Percentiles rank a stretch among this genome's conserved stretches.
Evolutionary conservation across 2,113 vertebrate genomes (phyloP).

Genomic region (Microcebus jonahi): DNA sequence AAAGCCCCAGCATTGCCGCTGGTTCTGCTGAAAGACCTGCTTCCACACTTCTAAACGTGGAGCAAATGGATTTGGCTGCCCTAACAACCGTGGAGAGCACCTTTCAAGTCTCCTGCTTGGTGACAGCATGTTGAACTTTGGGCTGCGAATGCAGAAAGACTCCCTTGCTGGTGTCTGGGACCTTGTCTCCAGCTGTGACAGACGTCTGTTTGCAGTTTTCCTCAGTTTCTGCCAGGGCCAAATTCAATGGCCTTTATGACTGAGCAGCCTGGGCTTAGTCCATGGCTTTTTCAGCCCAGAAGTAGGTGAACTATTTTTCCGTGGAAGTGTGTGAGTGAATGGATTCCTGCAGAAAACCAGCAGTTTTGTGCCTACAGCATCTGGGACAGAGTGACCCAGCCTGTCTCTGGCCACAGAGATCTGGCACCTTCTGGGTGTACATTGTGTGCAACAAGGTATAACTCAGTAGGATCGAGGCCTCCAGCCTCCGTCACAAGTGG

Average conservation of each 20-base stretch:
- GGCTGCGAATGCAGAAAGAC: background rate
- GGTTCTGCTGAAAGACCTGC: background rate
- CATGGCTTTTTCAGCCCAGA: background rate
- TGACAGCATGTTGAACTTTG: background rate
- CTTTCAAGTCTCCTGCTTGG: background rate
- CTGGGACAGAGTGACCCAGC: background rate
- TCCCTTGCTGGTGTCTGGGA: background rate
- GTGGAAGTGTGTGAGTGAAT: background rate
- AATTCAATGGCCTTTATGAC: background rate
- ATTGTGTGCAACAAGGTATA: background rate
- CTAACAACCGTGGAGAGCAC: background rate
- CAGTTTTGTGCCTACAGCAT: background rate
- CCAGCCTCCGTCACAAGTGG: background rate
- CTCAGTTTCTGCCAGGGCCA: background rate
- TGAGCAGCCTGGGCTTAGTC: background rate
- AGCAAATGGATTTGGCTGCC: background rate
- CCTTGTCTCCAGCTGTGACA: background rate
- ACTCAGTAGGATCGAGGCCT: background rate
- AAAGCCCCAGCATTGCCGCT: too few species aligned
- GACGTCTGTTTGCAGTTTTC: background rate
- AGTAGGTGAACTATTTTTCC: background rate
- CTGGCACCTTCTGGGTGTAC: background rate
- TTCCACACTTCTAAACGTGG: background rate
- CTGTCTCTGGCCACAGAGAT: background rate
- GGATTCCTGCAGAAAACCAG: background rate